A percentile compares a stretch with the other conserved stretches of the same genome.
Evolutionary conservation across 2,113 vertebrate species (phyloP).

Genomic region (Syrmaticus mikado): DNA sequence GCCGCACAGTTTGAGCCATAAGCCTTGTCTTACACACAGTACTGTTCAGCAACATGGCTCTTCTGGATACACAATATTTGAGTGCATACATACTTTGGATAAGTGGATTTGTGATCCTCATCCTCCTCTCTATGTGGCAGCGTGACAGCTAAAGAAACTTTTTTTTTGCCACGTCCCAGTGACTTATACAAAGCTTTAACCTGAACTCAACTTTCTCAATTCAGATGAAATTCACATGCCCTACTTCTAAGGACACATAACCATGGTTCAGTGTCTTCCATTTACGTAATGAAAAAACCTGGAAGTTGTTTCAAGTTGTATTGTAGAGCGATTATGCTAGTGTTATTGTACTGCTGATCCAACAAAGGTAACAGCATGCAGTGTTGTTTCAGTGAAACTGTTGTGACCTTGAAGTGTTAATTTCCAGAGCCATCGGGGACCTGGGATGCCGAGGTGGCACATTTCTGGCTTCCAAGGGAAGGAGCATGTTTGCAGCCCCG

Average conservation of each 20-base stretch:
- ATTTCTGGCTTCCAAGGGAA: conserved; percentile 13
- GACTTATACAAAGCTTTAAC: not conserved
- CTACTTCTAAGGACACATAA: not conserved
- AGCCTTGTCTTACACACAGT: not conserved
- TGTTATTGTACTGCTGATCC: not conserved
- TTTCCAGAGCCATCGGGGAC: not conserved
- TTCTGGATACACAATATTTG: fast-evolving
- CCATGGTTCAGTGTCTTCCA: not conserved
- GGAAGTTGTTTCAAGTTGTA: not conserved
- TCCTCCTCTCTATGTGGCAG: not conserved
- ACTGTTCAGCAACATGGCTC: not conserved
- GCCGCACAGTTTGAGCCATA: not conserved
- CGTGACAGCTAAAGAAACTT: not conserved
- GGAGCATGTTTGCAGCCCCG: not conserved
- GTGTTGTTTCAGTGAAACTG: not conserved
- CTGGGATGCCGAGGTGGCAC: not conserved
- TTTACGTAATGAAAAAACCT: not conserved
- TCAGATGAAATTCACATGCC: not conserved
- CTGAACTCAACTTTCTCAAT: not conserved
- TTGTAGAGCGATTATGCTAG: not conserved
- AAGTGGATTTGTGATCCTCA: not conserved
- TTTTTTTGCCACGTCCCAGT: fast-evolving
- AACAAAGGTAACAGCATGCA: not conserved
- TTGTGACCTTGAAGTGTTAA: not conserved
- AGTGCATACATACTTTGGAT: fast-evolving